These are phyloP conservation scores for Zosterops pallidus DNA, from an alignment of 2,113 vertebrate genomes.

Conservation along the genomic window DNA sequence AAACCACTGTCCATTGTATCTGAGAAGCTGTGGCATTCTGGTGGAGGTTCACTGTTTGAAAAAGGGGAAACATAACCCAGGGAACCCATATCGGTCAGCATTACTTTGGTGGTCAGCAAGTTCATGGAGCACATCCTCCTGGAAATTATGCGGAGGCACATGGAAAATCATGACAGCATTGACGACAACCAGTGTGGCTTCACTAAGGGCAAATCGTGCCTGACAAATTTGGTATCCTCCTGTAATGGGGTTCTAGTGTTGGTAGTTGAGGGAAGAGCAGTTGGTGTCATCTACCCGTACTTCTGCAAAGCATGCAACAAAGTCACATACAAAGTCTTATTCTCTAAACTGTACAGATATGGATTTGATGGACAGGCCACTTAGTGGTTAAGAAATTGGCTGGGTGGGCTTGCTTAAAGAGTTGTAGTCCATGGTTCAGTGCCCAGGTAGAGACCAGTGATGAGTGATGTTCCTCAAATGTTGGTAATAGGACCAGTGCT, in stretches of 20 bases:
- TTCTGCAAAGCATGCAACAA: neutral
- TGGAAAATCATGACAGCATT: neutral
- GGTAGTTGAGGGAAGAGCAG: neutral
- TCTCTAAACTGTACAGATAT: neutral
- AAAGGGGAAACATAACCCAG: neutral
- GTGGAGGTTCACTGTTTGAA: neutral
- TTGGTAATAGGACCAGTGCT: neutral
- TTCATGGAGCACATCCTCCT: neutral
- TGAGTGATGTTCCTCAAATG: neutral
- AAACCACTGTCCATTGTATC: neutral
- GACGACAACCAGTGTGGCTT: neutral
- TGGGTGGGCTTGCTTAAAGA: neutral
- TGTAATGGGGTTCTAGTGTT: neutral
- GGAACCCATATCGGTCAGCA: neutral
- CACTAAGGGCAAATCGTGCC: neutral
- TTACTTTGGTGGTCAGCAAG: neutral
- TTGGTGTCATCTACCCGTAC: accelerated
- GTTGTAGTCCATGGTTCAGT: neutral
- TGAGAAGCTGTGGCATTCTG: neutral
- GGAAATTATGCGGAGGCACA: neutral
- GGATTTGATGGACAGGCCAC: neutral
- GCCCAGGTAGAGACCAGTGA: neutral
- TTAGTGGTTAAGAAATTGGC: neutral
- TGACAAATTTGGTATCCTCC: neutral
- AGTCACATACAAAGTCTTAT: neutral